Conservation (phyloP, 2,797 vertebrate genomes). For the Botia kubotai region DNA sequence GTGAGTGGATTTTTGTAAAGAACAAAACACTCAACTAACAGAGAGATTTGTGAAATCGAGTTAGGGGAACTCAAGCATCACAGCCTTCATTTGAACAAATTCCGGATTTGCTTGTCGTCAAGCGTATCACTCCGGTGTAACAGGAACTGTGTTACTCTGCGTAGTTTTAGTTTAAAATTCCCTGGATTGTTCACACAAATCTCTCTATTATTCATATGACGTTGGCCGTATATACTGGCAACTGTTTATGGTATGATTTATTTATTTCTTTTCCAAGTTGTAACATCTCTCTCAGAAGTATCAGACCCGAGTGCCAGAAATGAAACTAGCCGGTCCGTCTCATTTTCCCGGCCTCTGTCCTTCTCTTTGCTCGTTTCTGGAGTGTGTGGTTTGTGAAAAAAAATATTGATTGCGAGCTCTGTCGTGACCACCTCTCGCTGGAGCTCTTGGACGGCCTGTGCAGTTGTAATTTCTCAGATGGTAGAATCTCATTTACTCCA, state of each 20-base stretch:
- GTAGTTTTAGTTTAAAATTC: conserved; percentile 7
- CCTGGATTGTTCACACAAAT: conserved; percentile 7
- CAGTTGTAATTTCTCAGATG: conserved; percentile 58
- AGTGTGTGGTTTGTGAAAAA: conserved; percentile 31
- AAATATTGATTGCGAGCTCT: conserved; percentile 54
- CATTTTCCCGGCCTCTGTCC: conserved; percentile 26
- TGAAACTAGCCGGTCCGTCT: conserved; percentile 27
- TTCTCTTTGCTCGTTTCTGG: neutral
- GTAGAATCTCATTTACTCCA: conserved; percentile 57
- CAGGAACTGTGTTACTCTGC: neutral
- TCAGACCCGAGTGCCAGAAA: conserved; percentile 34
- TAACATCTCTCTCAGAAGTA: conserved; percentile 20
- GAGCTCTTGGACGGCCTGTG: conserved; percentile 46
- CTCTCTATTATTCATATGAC: conserved; percentile 14
- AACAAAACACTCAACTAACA: neutral
- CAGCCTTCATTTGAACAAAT: conserved; percentile 15
- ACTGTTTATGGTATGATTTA: neutral
- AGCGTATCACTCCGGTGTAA: conserved; percentile 21
- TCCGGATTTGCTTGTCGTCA: conserved; percentile 31
- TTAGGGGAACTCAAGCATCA: neutral
- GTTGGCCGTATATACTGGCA: neutral
- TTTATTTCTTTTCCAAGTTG: conserved; percentile 15
- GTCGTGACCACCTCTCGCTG: conserved; percentile 48
- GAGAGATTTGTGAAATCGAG: conserved; percentile 15
- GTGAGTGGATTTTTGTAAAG: neutral